phyloP scores from a whole-genome alignment of 2,797 vertebrate species.

The Setipinna tenuifilis region DNA sequence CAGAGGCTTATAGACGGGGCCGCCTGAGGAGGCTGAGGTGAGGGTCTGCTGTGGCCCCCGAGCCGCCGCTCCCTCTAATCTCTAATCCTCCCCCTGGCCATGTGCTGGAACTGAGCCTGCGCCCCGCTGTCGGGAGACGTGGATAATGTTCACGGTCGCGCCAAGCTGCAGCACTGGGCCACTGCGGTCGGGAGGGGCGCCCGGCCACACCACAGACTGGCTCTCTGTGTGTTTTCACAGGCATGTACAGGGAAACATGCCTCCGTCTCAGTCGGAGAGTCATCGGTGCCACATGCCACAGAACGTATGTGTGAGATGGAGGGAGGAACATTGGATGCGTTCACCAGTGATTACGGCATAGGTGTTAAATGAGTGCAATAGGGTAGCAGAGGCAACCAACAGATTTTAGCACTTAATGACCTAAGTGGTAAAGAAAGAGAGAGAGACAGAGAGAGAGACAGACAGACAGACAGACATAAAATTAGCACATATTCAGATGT shows the following conservation, averaged over 20 bases:
- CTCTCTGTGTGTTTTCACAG: neutral
- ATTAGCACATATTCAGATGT: neutral
- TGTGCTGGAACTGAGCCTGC: constrained; percentile 4
- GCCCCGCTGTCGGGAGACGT: neutral
- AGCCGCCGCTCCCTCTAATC: neutral
- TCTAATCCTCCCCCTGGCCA: constrained; percentile 12
- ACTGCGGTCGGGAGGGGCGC: neutral
- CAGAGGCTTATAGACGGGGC: neutral
- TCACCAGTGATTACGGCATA: neutral
- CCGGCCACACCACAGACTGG: neutral
- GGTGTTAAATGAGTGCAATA: neutral
- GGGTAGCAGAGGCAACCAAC: neutral
- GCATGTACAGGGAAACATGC: neutral
- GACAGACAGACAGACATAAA: no score
- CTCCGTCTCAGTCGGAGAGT: neutral
- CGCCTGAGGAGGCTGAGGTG: constrained; percentile 1
- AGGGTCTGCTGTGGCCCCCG: neutral
- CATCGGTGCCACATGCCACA: neutral
- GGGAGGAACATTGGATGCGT: neutral
- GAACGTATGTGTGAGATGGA: neutral
- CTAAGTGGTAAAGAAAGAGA: neutral
- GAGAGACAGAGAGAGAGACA: neutral
- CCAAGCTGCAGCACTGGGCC: neutral
- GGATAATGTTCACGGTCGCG: constrained; percentile 12
- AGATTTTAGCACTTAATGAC: neutral